These are phyloP conservation scores for Pterobdella sp. DNA, from an alignment of 2,888 invertebrate species.

Conservation along the genomic window DNA sequence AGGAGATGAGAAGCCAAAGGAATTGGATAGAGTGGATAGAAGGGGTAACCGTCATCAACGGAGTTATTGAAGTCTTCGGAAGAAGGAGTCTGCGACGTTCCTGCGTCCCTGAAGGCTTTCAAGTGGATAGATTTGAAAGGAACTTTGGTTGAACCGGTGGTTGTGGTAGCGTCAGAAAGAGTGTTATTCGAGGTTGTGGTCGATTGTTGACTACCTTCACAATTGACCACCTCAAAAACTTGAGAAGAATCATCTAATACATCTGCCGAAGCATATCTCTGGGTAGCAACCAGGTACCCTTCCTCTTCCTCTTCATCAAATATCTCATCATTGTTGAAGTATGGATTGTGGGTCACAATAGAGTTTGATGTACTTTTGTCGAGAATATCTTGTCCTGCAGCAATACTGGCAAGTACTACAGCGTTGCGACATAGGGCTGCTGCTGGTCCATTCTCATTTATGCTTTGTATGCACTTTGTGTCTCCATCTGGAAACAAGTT, in stretches of 20 bases:
- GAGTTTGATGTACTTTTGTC: slow-evolving; percentile 44
- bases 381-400: slow-evolving; percentile 80
- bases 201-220: slow-evolving; percentile 40
- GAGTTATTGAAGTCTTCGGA: not conserved
- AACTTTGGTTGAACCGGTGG: not conserved
- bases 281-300: not conserved
- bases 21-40: not conserved
- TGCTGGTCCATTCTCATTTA: slow-evolving; percentile 55
- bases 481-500: no score
- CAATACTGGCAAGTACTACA: slow-evolving; percentile 76
- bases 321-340: slow-evolving; percentile 40
- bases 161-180: not conserved
- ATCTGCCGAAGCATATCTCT: not conserved
- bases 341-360: slow-evolving; percentile 33
- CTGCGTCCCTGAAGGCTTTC: not conserved
- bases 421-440: slow-evolving; percentile 74
- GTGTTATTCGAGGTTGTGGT: not conserved
- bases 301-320: slow-evolving; percentile 39
- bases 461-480: no score
- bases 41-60: not conserved
- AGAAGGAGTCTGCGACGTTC: slow-evolving; percentile 14
- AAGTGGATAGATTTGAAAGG: not conserved
- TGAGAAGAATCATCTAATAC: slow-evolving; percentile 65
- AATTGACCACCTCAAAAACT: slow-evolving; percentile 45
- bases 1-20: no score